These are phyloP conservation scores for Cydia fagiglandana DNA, from an alignment of 1,140 invertebrate genomes.

Conservation along the genomic window DNA sequence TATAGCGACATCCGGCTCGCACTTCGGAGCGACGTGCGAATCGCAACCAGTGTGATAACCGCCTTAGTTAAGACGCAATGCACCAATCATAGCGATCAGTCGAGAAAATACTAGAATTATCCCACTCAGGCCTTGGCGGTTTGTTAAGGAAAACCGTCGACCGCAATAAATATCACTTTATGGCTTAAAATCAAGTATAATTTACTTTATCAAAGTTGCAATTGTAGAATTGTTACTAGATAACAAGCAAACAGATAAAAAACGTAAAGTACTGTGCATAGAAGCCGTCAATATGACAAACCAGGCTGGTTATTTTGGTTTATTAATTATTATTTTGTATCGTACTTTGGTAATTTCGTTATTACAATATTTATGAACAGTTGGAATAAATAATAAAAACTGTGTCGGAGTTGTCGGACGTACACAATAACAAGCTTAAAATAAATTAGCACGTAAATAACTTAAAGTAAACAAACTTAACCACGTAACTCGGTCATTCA, in stretches of 20 bases:
- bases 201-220: background rate
- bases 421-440: no score
- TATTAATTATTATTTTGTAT: no score
- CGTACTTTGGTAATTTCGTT: no score
- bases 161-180: constrained; percentile 11
- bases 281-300: no score
- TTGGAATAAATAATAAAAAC: no score
- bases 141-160: constrained; percentile 5
- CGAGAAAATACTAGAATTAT: constrained; percentile 21
- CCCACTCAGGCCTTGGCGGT: constrained; percentile 9
- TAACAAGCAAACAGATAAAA: background rate
- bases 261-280: no score
- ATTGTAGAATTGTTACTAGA: background rate
- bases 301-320: no score
- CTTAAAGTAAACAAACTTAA: background rate
- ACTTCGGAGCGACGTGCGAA: no score
- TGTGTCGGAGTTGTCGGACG: no score
- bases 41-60: no score
- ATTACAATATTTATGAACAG: no score
- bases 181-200: background rate
- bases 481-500: background rate
- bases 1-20: no score
- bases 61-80: background rate
- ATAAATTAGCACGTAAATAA: background rate
- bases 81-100: constrained; percentile 3